Evolutionary conservation across 2,797 vertebrate species (phyloP).

Genomic region (Sebastes trivittatus): DNA sequence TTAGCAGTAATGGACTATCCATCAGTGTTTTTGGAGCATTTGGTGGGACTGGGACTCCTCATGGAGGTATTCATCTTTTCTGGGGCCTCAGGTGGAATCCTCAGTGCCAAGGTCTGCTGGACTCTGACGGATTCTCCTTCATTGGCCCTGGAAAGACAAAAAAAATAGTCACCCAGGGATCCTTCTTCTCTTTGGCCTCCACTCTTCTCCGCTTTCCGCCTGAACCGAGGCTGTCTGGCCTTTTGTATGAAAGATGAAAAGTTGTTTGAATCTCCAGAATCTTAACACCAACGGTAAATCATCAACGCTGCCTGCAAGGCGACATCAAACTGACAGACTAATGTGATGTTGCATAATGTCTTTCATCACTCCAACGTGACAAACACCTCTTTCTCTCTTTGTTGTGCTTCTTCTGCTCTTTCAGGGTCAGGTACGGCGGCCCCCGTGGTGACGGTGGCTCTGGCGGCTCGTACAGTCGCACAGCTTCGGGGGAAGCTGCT

Average conservation of each 20-base stretch:
- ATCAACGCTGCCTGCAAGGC: not conserved
- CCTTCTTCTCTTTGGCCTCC: too few species aligned
- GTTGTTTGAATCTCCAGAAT: too few species aligned
- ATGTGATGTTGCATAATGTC: not conserved
- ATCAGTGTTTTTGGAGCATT: not conserved
- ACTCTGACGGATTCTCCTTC: not conserved
- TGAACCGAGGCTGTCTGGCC: too few species aligned
- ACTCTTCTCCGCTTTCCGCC: too few species aligned
- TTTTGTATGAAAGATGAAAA: too few species aligned
- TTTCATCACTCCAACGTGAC: not conserved
- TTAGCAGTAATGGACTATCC: too few species aligned
- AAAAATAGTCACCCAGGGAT: too few species aligned
- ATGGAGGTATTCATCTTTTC: not conserved
- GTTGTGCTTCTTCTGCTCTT: not conserved
- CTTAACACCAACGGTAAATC: not conserved
- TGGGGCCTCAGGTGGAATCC: not conserved
- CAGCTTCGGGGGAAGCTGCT: slow-evolving; percentile 91
- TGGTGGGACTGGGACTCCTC: not conserved
- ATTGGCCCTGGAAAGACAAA: not conserved
- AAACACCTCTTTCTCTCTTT: not conserved
- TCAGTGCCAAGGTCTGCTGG: not conserved
- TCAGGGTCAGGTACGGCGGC: slow-evolving; percentile 94
- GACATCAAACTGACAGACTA: not conserved
- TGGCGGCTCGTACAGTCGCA: slow-evolving; percentile 90
- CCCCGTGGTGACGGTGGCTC: slow-evolving; percentile 86